Evolutionary conservation across 1,140 invertebrate genomes (phyloP).

Genomic region (Ostrea denselamellosa): DNA sequence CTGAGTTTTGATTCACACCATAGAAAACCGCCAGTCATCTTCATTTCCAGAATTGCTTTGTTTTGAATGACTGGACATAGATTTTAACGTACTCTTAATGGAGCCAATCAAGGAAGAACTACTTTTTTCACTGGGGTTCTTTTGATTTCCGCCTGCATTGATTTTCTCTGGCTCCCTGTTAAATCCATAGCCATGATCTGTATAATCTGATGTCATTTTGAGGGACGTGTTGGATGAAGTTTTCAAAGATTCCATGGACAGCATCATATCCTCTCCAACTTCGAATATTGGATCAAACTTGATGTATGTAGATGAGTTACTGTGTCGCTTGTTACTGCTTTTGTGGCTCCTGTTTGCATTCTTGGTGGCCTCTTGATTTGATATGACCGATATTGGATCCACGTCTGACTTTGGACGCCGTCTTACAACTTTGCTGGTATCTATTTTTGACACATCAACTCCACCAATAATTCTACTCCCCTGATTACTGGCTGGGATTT

Average conservation of each 20-base stretch:
- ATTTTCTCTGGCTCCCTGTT: constrained; percentile 52
- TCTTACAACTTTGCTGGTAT: constrained; percentile 42
- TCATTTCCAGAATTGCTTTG: constrained; percentile 41
- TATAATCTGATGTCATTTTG: constrained; percentile 41
- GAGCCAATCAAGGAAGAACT: constrained; percentile 52
- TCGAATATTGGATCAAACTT: constrained; percentile 76
- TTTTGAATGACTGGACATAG: constrained; percentile 55
- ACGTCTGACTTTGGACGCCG: constrained; percentile 58
- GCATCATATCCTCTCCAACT: constrained; percentile 69
- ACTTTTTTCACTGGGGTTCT: constrained; percentile 52
- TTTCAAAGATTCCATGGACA: constrained; percentile 66
- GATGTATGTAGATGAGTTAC: constrained; percentile 72
- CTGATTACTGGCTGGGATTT: constrained; percentile 2
- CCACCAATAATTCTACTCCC: constrained; percentile 21
- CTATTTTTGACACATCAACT: constrained; percentile 18
- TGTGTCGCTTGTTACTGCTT: constrained; percentile 64
- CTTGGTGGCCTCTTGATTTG: constrained; percentile 54
- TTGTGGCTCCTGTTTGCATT: constrained; percentile 46
- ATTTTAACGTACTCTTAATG: constrained; percentile 58
- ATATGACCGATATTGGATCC: constrained; percentile 62
- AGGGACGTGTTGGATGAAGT: constrained; percentile 62
- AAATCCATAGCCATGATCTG: constrained; percentile 40
- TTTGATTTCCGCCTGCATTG: constrained; percentile 50
- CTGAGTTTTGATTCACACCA: constrained; percentile 50
- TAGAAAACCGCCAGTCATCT: constrained; percentile 63